These are phyloP conservation scores for Pyrrhia umbra DNA, from an alignment of 2,888 invertebrate genomes.

Conservation along the genomic window DNA sequence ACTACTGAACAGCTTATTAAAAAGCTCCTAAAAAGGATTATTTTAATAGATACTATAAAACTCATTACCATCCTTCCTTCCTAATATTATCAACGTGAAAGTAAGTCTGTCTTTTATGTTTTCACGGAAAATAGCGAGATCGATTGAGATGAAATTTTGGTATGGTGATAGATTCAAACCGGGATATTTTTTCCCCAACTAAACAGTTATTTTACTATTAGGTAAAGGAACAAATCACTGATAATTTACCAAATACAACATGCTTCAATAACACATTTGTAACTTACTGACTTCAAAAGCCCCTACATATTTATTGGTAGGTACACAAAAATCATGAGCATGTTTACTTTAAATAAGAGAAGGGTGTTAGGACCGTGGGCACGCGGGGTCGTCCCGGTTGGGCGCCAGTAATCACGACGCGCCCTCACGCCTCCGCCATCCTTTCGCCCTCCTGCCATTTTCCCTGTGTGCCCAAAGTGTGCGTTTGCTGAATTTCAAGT, in stretches of 20 bases:
- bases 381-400: constrained; percentile 80
- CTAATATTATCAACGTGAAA: no score
- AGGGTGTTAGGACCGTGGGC: constrained; percentile 58
- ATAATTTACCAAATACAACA: constrained; percentile 6
- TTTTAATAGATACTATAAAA: no score
- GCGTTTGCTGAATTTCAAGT: constrained; percentile 79
- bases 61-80: no score
- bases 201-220: no score
- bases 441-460: constrained; percentile 58
- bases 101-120: no score
- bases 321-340: constrained; percentile 41
- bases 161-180: no score
- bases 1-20: no score
- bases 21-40: no score
- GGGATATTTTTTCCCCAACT: no score
- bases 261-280: constrained; percentile 7
- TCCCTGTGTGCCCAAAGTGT: constrained; percentile 67
- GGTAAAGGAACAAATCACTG: neutral
- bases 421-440: constrained; percentile 80
- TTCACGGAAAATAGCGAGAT: no score
- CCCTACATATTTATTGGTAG: constrained; percentile 18
- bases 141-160: no score
- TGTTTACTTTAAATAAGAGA: constrained; percentile 59
- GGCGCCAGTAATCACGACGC: constrained; percentile 82
- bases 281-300: constrained; percentile 28